These are phyloP conservation scores for Eumaeus atala DNA, from an alignment of 1,140 invertebrate genomes.

Conservation along the genomic window DNA sequence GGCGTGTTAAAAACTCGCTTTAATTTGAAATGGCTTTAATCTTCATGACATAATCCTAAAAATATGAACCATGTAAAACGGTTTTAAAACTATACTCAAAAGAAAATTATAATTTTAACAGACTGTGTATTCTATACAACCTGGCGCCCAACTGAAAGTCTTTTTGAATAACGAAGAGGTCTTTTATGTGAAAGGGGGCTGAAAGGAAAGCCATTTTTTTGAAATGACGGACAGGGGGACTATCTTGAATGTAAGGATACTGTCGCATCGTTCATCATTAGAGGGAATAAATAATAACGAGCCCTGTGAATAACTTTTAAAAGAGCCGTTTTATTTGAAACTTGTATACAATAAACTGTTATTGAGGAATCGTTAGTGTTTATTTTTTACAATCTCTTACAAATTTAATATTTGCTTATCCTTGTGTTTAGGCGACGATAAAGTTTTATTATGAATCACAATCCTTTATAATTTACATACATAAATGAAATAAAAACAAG, in stretches of 20 bases:
- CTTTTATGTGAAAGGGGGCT: constrained; percentile 56
- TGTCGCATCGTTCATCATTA: constrained; percentile 65
- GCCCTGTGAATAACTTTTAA: constrained; percentile 36
- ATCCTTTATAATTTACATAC: too few species aligned
- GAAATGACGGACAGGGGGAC: constrained; percentile 45
- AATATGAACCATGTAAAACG: not conserved
- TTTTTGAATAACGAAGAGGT: constrained; percentile 64
- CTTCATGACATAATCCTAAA: not conserved
- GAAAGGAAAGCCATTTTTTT: constrained; percentile 64
- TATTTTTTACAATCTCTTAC: too few species aligned
- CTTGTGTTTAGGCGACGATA: too few species aligned
- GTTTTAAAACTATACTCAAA: constrained; percentile 4
- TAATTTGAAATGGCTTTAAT: not conserved
- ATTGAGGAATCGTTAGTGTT: not conserved
- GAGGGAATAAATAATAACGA: constrained; percentile 45
- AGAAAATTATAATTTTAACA: constrained; percentile 9
- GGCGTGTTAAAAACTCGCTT: too few species aligned
- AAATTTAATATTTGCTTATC: too few species aligned
- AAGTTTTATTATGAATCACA: too few species aligned
- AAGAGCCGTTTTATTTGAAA: not conserved
- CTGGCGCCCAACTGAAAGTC: constrained; percentile 44
- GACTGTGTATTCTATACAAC: constrained; percentile 34
- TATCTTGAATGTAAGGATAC: constrained; percentile 59
- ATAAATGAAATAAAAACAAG: too few species aligned
- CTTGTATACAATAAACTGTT: not conserved